A percentile compares a stretch with the other conserved stretches of the same genome.
Conservation (phyloP, 2,113 vertebrate species). For the Pipa parva region DNA sequence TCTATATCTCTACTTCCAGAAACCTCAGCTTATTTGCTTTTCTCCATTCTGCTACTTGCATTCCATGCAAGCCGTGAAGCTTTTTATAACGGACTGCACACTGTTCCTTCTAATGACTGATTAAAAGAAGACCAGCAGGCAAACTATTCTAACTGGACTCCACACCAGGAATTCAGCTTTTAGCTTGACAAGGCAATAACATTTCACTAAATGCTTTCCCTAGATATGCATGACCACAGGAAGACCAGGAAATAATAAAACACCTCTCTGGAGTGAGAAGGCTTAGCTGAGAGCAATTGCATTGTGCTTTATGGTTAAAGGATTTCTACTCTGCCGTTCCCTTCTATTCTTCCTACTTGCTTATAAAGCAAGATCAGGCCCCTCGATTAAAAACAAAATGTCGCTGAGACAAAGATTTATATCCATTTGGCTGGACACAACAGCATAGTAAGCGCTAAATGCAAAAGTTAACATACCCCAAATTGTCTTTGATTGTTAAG, state of each 20-base stretch:
- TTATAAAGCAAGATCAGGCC: too few relatives aligned
- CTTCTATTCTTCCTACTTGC: too few relatives aligned
- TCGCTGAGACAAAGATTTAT: too few relatives aligned
- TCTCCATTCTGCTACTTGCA: not conserved
- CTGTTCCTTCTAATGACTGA: constrained; percentile 12
- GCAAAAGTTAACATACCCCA: too few relatives aligned
- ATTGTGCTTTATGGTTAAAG: not conserved
- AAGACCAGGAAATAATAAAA: not conserved
- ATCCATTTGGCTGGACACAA: too few relatives aligned
- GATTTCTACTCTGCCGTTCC: not conserved
- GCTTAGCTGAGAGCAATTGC: not conserved
- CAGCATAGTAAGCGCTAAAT: too few relatives aligned
- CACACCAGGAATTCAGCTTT: not conserved
- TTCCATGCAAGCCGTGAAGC: not conserved
- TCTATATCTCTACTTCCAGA: not conserved
- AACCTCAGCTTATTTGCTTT: not conserved
- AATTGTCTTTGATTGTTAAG: too few relatives aligned
- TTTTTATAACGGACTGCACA: not conserved
- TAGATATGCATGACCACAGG: not conserved
- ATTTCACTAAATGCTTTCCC: constrained; percentile 16
- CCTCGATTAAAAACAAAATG: too few relatives aligned
- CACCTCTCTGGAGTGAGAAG: not conserved
- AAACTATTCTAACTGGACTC: not conserved
- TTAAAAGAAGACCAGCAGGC: not conserved
- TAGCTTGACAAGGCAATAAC: constrained; percentile 2